Conservation (phyloP, 2,113 vertebrate species). For the Gymnorhina tibicen region DNA sequence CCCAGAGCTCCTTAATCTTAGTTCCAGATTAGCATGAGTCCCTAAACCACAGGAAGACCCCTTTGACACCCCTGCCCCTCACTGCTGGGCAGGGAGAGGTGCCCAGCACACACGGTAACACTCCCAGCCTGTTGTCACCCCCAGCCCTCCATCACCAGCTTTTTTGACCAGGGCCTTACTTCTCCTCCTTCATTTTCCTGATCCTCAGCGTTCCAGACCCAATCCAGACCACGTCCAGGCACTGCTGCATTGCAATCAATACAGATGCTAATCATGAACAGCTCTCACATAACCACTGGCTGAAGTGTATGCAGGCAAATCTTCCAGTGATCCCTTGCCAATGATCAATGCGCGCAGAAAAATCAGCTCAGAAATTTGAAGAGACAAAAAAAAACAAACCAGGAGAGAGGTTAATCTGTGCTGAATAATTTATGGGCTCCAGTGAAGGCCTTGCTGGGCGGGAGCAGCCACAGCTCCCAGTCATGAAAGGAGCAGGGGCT, state of each 20-base stretch:
- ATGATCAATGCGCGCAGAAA: neutral
- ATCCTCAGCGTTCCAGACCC: neutral
- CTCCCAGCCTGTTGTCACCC: neutral
- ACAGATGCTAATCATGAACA: neutral
- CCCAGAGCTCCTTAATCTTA: neutral
- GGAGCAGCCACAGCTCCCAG: neutral
- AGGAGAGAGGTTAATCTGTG: neutral
- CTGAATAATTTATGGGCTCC: neutral
- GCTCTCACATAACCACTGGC: neutral
- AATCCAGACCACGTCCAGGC: neutral
- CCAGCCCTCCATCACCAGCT: neutral
- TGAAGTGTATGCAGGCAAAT: neutral
- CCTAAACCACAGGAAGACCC: neutral
- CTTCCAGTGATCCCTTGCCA: conserved; percentile 24
- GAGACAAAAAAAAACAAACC: neutral
- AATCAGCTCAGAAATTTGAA: conserved; percentile 19
- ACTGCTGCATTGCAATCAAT: conserved; percentile 40
- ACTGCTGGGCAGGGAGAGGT: neutral
- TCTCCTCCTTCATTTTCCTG: neutral
- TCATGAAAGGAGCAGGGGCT: neutral
- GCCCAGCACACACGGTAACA: neutral
- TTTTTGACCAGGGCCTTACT: neutral
- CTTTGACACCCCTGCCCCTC: neutral
- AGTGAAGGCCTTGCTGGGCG: neutral
- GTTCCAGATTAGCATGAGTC: fast-evolving